A percentile compares a stretch with the other conserved stretches of the same genome.
phyloP scores from a whole-genome alignment of 2,888 invertebrate species.

The Erebia aethiops region DNA sequence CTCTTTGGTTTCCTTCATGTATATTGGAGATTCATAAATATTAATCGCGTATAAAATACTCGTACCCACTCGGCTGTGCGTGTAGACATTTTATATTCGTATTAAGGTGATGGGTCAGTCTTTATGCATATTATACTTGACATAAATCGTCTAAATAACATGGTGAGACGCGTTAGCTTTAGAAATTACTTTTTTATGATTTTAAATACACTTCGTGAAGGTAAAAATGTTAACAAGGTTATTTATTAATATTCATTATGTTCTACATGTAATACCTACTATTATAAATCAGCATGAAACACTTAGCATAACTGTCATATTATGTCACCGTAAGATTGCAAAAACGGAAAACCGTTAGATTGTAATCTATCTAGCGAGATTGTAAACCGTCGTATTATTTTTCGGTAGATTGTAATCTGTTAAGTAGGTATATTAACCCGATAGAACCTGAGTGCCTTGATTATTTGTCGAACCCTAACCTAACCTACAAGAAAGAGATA shows the following conservation, averaged over 20 bases:
- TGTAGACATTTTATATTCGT: constrained; percentile 29
- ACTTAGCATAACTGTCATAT: too few species aligned
- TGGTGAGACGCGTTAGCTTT: not conserved
- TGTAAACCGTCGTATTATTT: too few species aligned
- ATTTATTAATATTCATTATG: too few species aligned
- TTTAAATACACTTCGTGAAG: not conserved
- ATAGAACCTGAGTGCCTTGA: too few species aligned
- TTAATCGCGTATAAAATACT: constrained; percentile 30
- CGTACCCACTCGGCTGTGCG: constrained; percentile 16
- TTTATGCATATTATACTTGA: constrained; percentile 26
- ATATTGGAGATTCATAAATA: constrained; percentile 32
- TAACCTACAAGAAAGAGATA: too few species aligned
- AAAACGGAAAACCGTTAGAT: too few species aligned
- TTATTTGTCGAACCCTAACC: too few species aligned
- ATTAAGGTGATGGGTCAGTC: constrained; percentile 29
- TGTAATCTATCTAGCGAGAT: too few species aligned
- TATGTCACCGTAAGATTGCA: too few species aligned
- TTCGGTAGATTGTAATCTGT: too few species aligned
- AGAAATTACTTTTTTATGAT: not conserved
- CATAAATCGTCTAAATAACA: constrained; percentile 27
- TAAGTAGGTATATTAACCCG: too few species aligned
- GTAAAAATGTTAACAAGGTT: not conserved
- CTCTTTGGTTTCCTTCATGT: constrained; percentile 30
- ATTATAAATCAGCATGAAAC: too few species aligned
- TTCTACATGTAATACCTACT: not conserved